Conservation (phyloP, 2,797 vertebrate species). For the Enteromius treurensis region DNA sequence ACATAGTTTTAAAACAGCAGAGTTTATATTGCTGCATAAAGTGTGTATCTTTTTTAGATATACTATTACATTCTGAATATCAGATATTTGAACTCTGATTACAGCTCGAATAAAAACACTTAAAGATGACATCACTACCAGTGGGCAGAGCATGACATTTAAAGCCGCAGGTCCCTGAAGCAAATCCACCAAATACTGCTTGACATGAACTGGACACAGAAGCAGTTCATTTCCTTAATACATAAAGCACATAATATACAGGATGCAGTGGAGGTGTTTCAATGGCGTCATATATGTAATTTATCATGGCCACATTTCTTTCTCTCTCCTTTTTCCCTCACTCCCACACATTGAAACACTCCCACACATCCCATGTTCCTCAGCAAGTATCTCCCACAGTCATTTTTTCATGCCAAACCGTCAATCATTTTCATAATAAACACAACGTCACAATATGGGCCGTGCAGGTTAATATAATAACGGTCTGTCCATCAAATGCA, state of each 20-base stretch:
- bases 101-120: neutral
- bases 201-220: neutral
- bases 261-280: conserved; percentile 25
- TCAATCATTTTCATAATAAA: conserved; percentile 42
- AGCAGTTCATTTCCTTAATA: conserved; percentile 4
- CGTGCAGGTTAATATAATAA: conserved; percentile 39
- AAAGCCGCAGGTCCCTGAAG: neutral
- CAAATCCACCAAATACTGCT: neutral
- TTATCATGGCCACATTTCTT: conserved; percentile 34
- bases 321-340: neutral
- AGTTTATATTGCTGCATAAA: neutral
- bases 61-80: neutral
- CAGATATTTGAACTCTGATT: neutral
- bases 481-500: conserved; percentile 21
- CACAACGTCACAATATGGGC: conserved; percentile 42
- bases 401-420: conserved; percentile 39
- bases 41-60: neutral
- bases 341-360: conserved; percentile 30
- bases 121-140: neutral
- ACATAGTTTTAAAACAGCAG: neutral
- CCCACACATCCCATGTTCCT: conserved; percentile 32
- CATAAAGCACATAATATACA: conserved; percentile 22
- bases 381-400: conserved; percentile 38
- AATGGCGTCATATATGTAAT: conserved; percentile 10
- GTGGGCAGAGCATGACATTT: neutral